phyloP scores from a whole-genome alignment of 2,113 vertebrate genomes.

The Otis tarda region DNA sequence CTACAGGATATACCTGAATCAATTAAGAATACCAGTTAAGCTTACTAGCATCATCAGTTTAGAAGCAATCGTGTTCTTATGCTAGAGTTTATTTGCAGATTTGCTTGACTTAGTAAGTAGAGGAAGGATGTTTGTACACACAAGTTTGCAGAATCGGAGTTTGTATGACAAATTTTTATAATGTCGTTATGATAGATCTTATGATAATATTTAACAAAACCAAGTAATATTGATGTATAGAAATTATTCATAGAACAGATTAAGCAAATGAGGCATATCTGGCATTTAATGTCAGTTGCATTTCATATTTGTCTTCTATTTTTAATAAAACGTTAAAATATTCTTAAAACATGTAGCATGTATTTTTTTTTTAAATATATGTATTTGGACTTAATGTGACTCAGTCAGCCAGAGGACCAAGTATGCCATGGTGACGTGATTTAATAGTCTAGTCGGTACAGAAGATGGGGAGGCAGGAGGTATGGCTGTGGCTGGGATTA shows the following conservation, averaged over 20 bases:
- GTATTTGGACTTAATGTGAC: background rate
- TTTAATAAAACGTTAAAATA: background rate
- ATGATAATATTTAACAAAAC: background rate
- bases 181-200: background rate
- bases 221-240: background rate
- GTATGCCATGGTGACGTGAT: background rate
- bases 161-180: background rate
- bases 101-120: background rate
- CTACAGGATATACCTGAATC: background rate
- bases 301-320: background rate
- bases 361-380: background rate
- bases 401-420: background rate
- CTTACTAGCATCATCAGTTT: background rate
- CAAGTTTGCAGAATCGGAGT: background rate
- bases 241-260: background rate
- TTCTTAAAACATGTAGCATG: rapidly evolving
- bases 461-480: background rate
- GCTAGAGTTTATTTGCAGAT: background rate
- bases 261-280: background rate
- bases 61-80: background rate
- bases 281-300: background rate
- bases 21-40: background rate
- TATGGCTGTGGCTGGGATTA: rapidly evolving
- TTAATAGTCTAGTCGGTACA: background rate
- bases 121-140: background rate